Conservation (phyloP, 2,797 vertebrate species). For the Myotis findleyi region DNA sequence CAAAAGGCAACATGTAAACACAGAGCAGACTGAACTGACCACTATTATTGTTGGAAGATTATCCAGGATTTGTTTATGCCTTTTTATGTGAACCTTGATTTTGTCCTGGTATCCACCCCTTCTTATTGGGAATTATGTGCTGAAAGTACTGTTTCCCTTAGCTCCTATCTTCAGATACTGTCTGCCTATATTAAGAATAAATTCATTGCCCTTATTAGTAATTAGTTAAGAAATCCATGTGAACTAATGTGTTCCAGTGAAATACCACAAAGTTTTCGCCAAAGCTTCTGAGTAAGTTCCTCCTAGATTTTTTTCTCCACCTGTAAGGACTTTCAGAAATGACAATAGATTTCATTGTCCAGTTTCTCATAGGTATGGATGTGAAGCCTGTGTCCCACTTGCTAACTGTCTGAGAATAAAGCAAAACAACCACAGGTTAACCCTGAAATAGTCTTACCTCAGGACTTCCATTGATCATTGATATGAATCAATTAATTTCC, state of each 20-base stretch:
- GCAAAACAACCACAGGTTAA: neutral
- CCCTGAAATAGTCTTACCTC: neutral
- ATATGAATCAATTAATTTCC: slow-evolving; percentile 35
- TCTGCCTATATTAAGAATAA: neutral
- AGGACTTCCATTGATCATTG: slow-evolving; percentile 56
- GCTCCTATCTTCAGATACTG: neutral
- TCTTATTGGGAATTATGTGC: neutral
- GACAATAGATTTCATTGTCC: neutral
- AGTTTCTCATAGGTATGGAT: neutral
- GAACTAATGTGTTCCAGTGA: neutral
- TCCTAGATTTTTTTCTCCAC: neutral
- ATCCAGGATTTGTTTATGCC: neutral
- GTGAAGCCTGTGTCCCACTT: neutral
- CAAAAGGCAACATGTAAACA: neutral
- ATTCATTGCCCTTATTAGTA: neutral
- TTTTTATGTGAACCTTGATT: neutral
- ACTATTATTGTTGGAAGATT: neutral
- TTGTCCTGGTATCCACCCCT: neutral
- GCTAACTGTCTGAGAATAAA: neutral
- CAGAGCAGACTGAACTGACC: neutral
- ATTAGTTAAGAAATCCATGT: neutral
- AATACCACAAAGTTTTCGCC: neutral
- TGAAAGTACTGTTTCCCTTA: neutral
- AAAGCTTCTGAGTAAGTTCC: neutral
- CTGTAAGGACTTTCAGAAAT: neutral